Base-by-base conservation (phyloP, 2,888 invertebrate genomes). In the Drosophila aldrichi region DNA sequence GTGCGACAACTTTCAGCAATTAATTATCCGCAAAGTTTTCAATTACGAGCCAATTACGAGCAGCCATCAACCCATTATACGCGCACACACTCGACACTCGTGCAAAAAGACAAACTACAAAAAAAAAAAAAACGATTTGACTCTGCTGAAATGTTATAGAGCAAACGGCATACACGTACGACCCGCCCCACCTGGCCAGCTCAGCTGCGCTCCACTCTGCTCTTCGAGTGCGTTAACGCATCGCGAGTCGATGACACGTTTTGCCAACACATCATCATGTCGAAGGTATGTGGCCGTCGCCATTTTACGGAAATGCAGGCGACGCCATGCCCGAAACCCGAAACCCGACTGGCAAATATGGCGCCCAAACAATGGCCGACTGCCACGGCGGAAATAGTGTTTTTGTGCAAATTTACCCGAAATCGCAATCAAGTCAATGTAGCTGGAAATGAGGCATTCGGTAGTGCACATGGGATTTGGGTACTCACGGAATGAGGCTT, bases 11-110 rank as follows among this genome's bases (percentile, higher is more conserved):
- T 90, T 85, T 88, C 61, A 60, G 77, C 78, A 86, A 86, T 86
- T 86, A 90, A 90, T 86, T 86, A 86, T 82, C 87, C 67, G 78
- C 77, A 88, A 88, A 90, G 83, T 88, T 86, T 86, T 86, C 83
- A 86, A 86, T 86, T 86, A 86, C 87, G 76, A 74, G 81, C 83
- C 85, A 90, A 86, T 86, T 86, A 86, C 81, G 76, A 57, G 36
- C 66, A 65, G 69, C 68, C 72, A 74, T 70, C 84, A 81, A 59
- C 62, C 67, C 61, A 69, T 69, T 67, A 68, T 46, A 20, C n/a
- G 32, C 40, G 34, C 38, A 12, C 14, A 43, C 54, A 40, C 43
- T 36, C 49, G 55, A 32, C 57, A 49, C 67, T 63, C 64, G 55
- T 40, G 66, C 61, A 60, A 34, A 32, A 18, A 6, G 20, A 32